Percentiles rank a stretch among this genome's conserved stretches.
These are phyloP conservation scores for Mimachlamys varia DNA, from an alignment of 2,888 invertebrate species.

Conservation along the genomic window DNA sequence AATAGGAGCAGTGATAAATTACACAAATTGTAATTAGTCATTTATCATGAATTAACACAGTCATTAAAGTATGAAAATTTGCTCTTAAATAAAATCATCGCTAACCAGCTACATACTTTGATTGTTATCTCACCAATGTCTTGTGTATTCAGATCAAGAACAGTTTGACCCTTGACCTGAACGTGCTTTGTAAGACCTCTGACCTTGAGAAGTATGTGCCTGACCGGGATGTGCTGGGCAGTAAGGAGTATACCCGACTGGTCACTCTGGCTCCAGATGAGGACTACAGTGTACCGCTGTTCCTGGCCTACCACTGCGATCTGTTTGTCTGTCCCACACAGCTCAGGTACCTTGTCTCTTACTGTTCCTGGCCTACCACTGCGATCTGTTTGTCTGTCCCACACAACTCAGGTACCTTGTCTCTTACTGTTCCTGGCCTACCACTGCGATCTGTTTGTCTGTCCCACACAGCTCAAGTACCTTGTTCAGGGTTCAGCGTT, in stretches of 20 bases:
- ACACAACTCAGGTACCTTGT: conserved; percentile 86
- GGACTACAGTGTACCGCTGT: conserved; percentile 89
- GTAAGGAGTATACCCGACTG: conserved; percentile 88
- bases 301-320: conserved; percentile 91
- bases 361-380: conserved; percentile 83
- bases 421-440: conserved; percentile 72
- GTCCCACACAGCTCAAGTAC: conserved; percentile 89
- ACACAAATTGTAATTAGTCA: too few relatives aligned
- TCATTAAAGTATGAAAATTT: too few relatives aligned
- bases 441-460: conserved; percentile 89
- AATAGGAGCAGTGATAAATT: too few relatives aligned
- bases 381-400: conserved; percentile 89
- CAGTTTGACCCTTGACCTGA: conserved; percentile 89
- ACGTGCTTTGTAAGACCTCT: conserved; percentile 89
- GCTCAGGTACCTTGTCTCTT: conserved; percentile 84
- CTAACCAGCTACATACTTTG: too few relatives aligned
- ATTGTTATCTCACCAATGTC: too few relatives aligned
- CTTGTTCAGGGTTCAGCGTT: too few relatives aligned
- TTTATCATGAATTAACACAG: too few relatives aligned
- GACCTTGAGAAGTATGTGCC: conserved; percentile 83
- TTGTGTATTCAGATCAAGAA: conserved; percentile 82
- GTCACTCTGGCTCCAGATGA: conserved; percentile 89
- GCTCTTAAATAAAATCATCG: too few relatives aligned
- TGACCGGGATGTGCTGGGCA: conserved; percentile 55
- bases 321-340: conserved; percentile 89